These are phyloP conservation scores for Cepaea nemoralis DNA, from an alignment of 1,140 invertebrate genomes.

Conservation along the genomic window DNA sequence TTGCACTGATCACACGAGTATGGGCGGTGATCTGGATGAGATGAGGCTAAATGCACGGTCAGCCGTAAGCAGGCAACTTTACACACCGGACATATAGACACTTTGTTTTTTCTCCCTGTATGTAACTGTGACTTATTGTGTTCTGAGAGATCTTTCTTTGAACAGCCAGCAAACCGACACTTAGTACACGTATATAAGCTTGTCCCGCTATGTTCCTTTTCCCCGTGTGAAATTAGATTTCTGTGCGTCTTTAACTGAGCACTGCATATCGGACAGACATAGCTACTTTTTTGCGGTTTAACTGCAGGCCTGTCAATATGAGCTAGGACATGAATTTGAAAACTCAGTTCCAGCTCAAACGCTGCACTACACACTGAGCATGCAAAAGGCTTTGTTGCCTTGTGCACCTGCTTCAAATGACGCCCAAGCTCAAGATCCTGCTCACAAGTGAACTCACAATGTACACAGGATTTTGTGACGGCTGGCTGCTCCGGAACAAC, in stretches of 20 bases:
- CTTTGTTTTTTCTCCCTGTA: constrained; percentile 9
- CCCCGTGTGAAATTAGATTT: neutral
- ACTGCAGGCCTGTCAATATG: neutral
- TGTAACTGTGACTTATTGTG: constrained; percentile 6
- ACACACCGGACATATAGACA: constrained; percentile 23
- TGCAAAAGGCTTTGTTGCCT: constrained; percentile 8
- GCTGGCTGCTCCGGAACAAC: neutral
- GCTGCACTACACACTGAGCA: constrained; percentile 15
- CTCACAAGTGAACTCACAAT: constrained; percentile 20
- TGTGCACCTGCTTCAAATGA: constrained; percentile 18
- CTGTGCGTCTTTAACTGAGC: neutral
- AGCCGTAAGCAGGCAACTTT: neutral
- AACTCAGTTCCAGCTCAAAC: constrained; percentile 24
- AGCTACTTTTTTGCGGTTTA: constrained; percentile 6
- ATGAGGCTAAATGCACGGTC: neutral
- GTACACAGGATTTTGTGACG: neutral
- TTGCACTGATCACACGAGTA: constrained; percentile 18
- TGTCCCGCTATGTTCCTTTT: neutral
- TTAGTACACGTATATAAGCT: neutral
- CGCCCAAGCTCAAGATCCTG: constrained; percentile 21
- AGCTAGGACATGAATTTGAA: constrained; percentile 19
- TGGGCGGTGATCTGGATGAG: constrained; percentile 21
- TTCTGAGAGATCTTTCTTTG: constrained; percentile 12
- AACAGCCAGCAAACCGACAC: constrained; percentile 15
- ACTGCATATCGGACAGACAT: constrained; percentile 7